Conservation (phyloP, 1,140 invertebrate genomes). For the Aphidius gifuensis region DNA sequence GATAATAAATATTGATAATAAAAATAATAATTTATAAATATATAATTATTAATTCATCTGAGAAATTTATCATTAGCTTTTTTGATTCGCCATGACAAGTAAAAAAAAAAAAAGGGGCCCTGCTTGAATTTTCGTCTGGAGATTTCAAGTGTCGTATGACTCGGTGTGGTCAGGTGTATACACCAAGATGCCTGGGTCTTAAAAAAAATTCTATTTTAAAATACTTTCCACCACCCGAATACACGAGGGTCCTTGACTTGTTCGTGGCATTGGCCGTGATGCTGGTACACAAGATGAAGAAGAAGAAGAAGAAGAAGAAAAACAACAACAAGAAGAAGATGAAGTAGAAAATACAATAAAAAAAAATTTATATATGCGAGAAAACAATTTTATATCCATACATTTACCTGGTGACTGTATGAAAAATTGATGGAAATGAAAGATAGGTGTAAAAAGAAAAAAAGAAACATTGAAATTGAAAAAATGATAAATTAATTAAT, state of each 20-base stretch:
- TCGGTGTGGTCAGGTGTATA: not conserved
- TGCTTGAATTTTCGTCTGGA: no score
- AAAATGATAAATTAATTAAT: not conserved
- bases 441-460: conserved; percentile 11
- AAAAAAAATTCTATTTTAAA: conserved; percentile 20
- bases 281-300: conserved; percentile 1
- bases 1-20: no score
- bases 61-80: no score
- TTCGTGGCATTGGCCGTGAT: conserved; percentile 25
- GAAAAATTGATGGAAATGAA: conserved; percentile 3
- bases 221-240: conserved; percentile 24
- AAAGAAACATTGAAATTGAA: conserved; percentile 1
- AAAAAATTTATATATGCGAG: not conserved
- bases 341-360: not conserved
- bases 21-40: no score
- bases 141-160: not conserved
- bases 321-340: conserved; percentile 3
- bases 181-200: conserved; percentile 4
- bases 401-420: not conserved
- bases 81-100: no score
- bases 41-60: no score
- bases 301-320: conserved; percentile 7
- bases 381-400: no score
- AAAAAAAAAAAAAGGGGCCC: no score
- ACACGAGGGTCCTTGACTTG: conserved; percentile 20